phyloP scores from a whole-genome alignment of 64 coral and sea anemone species.

The Hydrozoanthus tunicans region DNA sequence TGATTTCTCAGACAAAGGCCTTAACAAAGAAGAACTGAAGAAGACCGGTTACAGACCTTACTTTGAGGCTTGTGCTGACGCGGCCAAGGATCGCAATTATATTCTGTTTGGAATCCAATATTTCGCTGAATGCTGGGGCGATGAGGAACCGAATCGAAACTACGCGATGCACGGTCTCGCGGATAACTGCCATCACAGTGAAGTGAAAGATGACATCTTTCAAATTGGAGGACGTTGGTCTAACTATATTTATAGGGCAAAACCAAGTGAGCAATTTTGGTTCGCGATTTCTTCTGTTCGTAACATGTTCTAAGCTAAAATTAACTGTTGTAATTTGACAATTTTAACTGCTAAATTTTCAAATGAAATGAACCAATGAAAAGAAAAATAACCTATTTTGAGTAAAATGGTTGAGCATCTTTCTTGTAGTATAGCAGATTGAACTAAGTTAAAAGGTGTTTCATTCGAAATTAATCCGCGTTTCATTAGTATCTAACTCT shows the following conservation, averaged over 20 bases:
- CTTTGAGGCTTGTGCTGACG: background rate
- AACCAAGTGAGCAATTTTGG: background rate
- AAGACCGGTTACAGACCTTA: background rate
- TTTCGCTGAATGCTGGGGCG: background rate
- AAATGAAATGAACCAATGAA: too few species aligned
- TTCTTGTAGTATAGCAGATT: too few species aligned
- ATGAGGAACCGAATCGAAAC: background rate
- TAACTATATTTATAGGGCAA: conserved; percentile 3
- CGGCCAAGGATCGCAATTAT: background rate
- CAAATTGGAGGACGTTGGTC: background rate
- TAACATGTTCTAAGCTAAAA: too few species aligned
- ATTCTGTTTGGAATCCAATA: background rate
- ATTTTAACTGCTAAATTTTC: too few species aligned
- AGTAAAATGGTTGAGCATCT: too few species aligned
- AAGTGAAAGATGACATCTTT: background rate
- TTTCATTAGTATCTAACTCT: too few species aligned
- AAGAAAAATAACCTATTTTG: too few species aligned
- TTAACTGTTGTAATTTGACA: too few species aligned
- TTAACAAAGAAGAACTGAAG: background rate
- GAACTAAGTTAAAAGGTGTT: too few species aligned
- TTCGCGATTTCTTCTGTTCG: too few species aligned
- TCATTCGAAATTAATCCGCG: too few species aligned
- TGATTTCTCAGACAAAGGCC: background rate
- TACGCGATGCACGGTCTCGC: background rate
- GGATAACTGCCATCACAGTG: background rate